A percentile compares a stretch with the other conserved stretches of the same genome.
These are phyloP conservation scores for Leucoptera coffeella DNA, from an alignment of 2,888 invertebrate species.

Conservation along the genomic window DNA sequence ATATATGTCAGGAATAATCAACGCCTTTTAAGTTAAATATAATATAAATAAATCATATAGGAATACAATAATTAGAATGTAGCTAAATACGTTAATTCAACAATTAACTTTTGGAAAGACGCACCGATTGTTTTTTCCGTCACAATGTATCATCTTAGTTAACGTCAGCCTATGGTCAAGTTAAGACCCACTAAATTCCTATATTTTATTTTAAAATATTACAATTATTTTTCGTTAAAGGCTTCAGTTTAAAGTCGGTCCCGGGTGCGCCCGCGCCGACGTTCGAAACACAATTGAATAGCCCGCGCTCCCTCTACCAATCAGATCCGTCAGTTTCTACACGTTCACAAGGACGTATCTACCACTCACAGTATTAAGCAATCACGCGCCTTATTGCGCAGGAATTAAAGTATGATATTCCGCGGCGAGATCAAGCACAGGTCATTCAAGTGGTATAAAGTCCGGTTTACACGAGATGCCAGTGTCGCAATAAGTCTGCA, in stretches of 20 bases:
- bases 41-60: too few relatives aligned
- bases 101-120: too few relatives aligned
- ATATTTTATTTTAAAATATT: background rate
- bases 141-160: too few relatives aligned
- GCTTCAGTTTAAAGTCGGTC: background rate
- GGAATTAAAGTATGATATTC: constrained; percentile 8
- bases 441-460: constrained; percentile 4
- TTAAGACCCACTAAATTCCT: too few relatives aligned
- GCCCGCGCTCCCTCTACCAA: constrained; percentile 28
- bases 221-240: background rate
- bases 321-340: constrained; percentile 20
- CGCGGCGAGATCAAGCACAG: background rate
- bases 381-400: constrained; percentile 12
- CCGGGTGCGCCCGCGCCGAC: constrained; percentile 35
- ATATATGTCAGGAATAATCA: too few relatives aligned
- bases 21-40: too few relatives aligned
- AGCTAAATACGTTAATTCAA: too few relatives aligned
- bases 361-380: constrained; percentile 11
- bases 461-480: constrained; percentile 17
- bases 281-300: constrained; percentile 31
- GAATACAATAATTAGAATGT: too few relatives aligned
- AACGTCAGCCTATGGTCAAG: too few relatives aligned
- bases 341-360: constrained; percentile 30
- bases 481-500: constrained; percentile 20
- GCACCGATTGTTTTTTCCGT: too few relatives aligned